Evolutionary conservation across 2,888 invertebrate species (phyloP), one percentile per base, ranked within the genome.

Genomic region (Drosophila formosana): DNA sequence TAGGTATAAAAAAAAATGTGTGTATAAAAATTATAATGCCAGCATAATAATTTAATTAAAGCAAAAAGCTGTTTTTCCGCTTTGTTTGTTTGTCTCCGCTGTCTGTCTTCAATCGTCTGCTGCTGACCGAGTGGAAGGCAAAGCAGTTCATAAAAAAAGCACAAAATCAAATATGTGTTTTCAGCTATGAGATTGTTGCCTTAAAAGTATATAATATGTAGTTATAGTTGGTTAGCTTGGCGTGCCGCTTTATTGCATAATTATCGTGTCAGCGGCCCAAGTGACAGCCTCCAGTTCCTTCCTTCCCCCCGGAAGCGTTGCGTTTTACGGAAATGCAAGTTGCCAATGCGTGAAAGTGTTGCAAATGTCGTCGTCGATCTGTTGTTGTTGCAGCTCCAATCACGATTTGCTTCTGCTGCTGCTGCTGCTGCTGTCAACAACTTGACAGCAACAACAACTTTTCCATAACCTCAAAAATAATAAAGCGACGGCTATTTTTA

Each of bases 391-490:
- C 66, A 67, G 77, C 82, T 70, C 68, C 67, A 75, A 75, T 78
- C 65, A 57, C 58, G 80, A 68, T 53, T 68, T 66, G 62, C 18
- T 18, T 18, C 49, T 66, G 66, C 45, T 45, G 65, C n/a, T 68
- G 61, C n/a, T 68, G 61, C 46, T 49, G 46, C 34, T 11, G 34
- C 56, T 57, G 57, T 71, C 75, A 74, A 78, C 55, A 71, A 57
- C 66, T 61, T 51, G 57, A 34, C 55, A 55, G 25, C 13, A 52
- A 39, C 47, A 68, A 65, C 61, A 82, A 73, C 76, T 78, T 88
- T 84, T 80, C 78, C 78, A 82, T 80, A 85, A 88, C 80, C 83
- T 82, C 70, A 82, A 78, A 81, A 78, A 57, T 58, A 65, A 64
- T 57, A 49, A 63, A 58, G 69, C 66, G 68, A 49, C 53, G 62